These are phyloP conservation scores for Staurois parvus DNA, from an alignment of 2,797 vertebrate species.

Conservation along the genomic window DNA sequence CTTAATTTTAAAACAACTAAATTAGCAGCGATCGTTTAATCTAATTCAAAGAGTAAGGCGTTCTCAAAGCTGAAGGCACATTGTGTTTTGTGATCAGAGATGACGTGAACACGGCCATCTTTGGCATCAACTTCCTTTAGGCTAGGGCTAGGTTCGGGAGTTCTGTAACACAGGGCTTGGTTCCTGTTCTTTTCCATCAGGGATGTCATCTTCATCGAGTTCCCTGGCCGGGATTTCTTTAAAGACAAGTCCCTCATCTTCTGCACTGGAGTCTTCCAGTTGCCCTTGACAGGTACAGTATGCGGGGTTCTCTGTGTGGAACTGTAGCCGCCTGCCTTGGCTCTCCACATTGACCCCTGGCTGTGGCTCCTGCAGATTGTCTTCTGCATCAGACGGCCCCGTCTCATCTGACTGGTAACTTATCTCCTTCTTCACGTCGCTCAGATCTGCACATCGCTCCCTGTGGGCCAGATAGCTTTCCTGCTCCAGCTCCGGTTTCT, in stretches of 20 bases:
- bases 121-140: conserved; percentile 73
- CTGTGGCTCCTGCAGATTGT: background rate
- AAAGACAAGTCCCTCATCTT: background rate
- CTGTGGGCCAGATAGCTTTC: conserved; percentile 42
- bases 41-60: conserved; percentile 83
- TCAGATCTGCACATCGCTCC: conserved; percentile 45
- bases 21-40: conserved; percentile 72
- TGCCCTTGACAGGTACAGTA: conserved; percentile 23
- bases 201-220: conserved; percentile 67
- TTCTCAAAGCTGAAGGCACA: conserved; percentile 84
- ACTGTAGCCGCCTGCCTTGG: background rate
- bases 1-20: background rate
- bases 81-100: conserved; percentile 79
- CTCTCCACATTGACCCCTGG: background rate
- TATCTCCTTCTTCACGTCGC: conserved; percentile 4
- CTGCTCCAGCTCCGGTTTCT: conserved; percentile 68
- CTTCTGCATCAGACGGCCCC: background rate
- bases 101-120: conserved; percentile 75
- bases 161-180: background rate
- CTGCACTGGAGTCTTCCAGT: background rate
- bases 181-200: conserved; percentile 19
- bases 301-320: background rate
- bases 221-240: conserved; percentile 50
- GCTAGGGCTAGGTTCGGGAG: conserved; percentile 20
- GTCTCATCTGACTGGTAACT: background rate